phyloP scores from a whole-genome alignment of 2,113 vertebrate species.

The Gasterosteus aculeatus region DNA sequence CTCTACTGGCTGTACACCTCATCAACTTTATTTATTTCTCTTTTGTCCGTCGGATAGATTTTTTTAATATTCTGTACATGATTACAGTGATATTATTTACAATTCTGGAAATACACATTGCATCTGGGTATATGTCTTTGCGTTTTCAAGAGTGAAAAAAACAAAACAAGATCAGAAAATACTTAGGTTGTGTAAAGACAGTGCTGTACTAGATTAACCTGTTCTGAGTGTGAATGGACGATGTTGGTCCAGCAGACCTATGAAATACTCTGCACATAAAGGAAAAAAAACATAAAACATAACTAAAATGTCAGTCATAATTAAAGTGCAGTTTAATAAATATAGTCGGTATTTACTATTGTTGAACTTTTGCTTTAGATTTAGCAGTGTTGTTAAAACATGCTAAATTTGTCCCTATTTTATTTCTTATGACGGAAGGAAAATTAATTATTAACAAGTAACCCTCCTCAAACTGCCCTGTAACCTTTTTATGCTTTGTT shows the following conservation, averaged over 20 bases:
- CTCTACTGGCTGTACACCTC: conserved; percentile 75
- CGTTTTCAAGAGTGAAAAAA: conserved; percentile 51
- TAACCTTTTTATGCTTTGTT: conserved; percentile 68
- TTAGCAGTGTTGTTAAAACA: conserved; percentile 78
- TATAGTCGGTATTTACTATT: conserved; percentile 78
- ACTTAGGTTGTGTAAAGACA: conserved; percentile 71
- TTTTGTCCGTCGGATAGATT: conserved; percentile 63
- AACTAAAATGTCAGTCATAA: conserved; percentile 55
- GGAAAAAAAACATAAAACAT: conserved; percentile 38
- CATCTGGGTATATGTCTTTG: conserved; percentile 62
- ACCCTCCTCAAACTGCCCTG: conserved; percentile 54
- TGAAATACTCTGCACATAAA: conserved; percentile 55
- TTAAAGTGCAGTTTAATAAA: conserved; percentile 67
- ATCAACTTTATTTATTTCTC: conserved; percentile 45
- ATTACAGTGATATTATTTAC: conserved; percentile 71
- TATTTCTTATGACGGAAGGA: conserved; percentile 68
- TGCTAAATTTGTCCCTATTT: conserved; percentile 66
- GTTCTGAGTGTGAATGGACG: conserved; percentile 70
- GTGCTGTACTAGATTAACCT: conserved; percentile 67
- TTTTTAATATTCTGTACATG: conserved; percentile 74
- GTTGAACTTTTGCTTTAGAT: conserved; percentile 73
- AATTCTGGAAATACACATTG: conserved; percentile 55
- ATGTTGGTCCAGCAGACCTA: conserved; percentile 49
- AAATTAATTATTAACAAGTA: conserved; percentile 47
- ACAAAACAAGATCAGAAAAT: conserved; percentile 57